Base-by-base conservation (phyloP, 2,888 invertebrate species). In the Nebria brevicollis region DNA sequence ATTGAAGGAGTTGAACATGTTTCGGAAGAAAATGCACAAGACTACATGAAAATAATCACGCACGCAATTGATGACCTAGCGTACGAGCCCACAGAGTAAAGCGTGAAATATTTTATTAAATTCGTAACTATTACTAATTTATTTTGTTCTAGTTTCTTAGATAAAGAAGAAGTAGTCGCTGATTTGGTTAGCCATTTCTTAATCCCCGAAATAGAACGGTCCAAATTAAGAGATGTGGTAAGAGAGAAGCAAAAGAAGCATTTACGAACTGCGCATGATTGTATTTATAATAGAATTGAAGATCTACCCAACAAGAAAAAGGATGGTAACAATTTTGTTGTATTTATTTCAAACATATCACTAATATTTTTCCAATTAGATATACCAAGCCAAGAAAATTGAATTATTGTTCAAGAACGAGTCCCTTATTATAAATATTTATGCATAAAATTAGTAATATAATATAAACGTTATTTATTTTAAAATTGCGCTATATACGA, bases 101-200 rank as follows among this genome's bases (percentile, higher is more conserved):
- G 7, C 1, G 8, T 1, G 20, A 54, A 8, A 72, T 42, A 65
- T 54, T n/a, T 43, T 54, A 26, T 34, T 64, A 26, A 66, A n/a
- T 72, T 65, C 20, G n/a, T 68, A 72, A 65, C 41, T 66, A 66
- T 65, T 54, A 54, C 13, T 3, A 72, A 15, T 54, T 82, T 66
- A 68, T 75, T n/a, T 54, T 26, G 5, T 72, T 64, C 10, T 26
- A 81, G 81, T 6, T 77, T 81, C 34, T 34, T 84, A 0, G 91
- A 91, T 77, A 89, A 92, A 85, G 91, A 92, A 85, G 92, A 92
- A 86, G 77, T 91, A 72, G 90, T 92, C 0, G 91, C 92, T 0
- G 91, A 92, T 83, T 83, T 93, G 84, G 91, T 93, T 0, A 92
- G 92, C 77, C 91, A 92, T 84, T 92, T 92, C 86, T 87, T 93